Percentiles rank a stretch among this genome's conserved stretches.
Evolutionary conservation across 2,113 vertebrate genomes (phyloP).

Genomic region (Protobothrops mucrosquamatus): DNA sequence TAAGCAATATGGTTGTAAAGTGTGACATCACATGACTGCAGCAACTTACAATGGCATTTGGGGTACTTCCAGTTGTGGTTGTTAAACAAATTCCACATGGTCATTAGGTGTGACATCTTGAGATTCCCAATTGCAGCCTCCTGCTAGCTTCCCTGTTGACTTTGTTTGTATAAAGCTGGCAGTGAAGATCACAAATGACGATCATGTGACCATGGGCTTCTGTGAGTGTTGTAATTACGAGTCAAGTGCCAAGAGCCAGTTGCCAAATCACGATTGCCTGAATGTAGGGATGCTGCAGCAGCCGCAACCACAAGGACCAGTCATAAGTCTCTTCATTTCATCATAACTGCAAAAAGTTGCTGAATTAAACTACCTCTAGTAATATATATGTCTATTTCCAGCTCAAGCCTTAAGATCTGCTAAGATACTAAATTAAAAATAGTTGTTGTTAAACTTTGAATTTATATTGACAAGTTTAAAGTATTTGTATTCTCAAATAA

Average conservation of each 20-base stretch:
- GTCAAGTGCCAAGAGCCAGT: not conserved
- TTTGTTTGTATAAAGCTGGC: not conserved
- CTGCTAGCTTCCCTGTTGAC: not conserved
- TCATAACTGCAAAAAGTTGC: not conserved
- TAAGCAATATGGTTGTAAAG: not conserved
- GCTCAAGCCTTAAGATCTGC: conserved; percentile 7
- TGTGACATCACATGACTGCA: not conserved
- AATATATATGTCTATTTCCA: conserved; percentile 15
- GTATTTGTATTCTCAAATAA: conserved; percentile 18
- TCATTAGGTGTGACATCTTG: not conserved
- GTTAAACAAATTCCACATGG: not conserved
- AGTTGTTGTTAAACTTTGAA: conserved; percentile 10
- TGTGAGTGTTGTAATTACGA: not conserved
- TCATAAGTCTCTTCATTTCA: not conserved
- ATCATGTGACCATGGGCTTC: not conserved
- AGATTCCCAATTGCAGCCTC: not conserved
- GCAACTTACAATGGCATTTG: not conserved
- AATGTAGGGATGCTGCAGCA: not conserved
- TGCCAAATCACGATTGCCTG: not conserved
- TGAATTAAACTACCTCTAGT: not conserved
- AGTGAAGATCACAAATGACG: not conserved
- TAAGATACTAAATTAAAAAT: conserved; percentile 16
- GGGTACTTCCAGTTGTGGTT: not conserved
- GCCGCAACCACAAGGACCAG: not conserved
- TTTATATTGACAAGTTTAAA: conserved; percentile 15